These are phyloP conservation scores for Psittacula cyanocephala DNA, from an alignment of 2,113 vertebrate genomes.

Conservation along the genomic window DNA sequence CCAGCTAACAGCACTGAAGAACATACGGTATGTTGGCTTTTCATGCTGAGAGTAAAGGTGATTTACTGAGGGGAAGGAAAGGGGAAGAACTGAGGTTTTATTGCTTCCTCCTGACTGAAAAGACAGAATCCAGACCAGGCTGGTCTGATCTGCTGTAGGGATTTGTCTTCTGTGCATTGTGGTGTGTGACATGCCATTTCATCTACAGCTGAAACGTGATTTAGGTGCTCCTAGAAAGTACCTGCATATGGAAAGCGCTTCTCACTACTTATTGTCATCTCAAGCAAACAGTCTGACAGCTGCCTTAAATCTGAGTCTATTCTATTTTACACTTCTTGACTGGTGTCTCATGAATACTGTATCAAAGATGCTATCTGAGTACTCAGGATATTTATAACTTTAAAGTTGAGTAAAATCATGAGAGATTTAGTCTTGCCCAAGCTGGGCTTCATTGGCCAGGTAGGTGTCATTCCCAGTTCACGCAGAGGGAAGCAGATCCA, in stretches of 20 bases:
- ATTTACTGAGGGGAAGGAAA: background rate
- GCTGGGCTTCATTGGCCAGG: background rate
- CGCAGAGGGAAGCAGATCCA: background rate
- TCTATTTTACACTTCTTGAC: background rate
- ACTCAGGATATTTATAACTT: background rate
- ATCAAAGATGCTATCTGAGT: background rate
- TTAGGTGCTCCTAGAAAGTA: background rate
- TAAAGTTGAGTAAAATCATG: background rate
- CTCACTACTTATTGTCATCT: background rate
- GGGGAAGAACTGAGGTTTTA: background rate
- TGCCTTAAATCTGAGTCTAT: background rate
- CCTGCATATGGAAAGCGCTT: background rate
- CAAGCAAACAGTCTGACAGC: background rate
- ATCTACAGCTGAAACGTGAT: background rate
- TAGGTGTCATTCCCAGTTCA: background rate
- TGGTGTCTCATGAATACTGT: background rate
- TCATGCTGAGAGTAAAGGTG: background rate
- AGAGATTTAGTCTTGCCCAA: background rate
- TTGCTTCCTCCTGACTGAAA: background rate
- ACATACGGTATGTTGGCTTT: background rate
- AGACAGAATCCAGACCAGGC: background rate
- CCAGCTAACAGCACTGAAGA: background rate
- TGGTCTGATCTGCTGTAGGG: background rate
- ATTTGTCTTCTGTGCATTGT: background rate
- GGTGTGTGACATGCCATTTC: background rate